Conservation (phyloP, 2,797 vertebrate species). For the Coregonus ussuriensis region DNA sequence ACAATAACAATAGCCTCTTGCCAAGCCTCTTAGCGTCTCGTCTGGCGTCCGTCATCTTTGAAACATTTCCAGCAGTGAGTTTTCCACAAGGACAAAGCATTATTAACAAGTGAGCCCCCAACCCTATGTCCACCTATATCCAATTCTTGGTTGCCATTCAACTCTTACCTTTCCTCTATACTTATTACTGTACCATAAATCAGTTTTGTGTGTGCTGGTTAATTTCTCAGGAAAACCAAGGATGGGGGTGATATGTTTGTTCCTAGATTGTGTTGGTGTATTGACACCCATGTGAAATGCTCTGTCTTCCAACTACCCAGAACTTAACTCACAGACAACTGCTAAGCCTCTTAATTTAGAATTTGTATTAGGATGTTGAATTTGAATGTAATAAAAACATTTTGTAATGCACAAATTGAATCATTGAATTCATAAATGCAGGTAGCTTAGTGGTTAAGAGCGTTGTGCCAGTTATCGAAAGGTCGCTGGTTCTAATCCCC, state of each 20-base stretch:
- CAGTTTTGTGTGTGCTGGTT: neutral
- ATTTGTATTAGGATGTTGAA: no score
- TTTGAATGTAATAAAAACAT: no score
- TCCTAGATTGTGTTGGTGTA: neutral
- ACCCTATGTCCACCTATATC: neutral
- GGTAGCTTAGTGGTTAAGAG: no score
- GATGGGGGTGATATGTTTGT: conserved; percentile 2
- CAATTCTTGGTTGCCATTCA: neutral
- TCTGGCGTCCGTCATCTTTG: neutral
- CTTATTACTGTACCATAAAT: neutral
- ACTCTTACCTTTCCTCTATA: neutral
- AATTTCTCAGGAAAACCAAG: conserved; percentile 3
- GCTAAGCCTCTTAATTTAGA: neutral
- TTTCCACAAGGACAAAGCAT: conserved; percentile 17
- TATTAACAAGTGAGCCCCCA: neutral
- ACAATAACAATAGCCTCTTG: conserved; percentile 30
- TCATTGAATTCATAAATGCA: no score
- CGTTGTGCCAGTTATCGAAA: no score
- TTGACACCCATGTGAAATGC: conserved; percentile 12
- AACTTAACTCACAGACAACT: neutral
- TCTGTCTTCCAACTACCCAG: neutral
- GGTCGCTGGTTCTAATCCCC: no score
- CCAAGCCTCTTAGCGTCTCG: conserved; percentile 19
- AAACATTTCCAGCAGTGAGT: conserved; percentile 8
- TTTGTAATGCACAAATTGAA: no score